Base-by-base conservation (phyloP, 2,888 invertebrate genomes). In the Agrotis ipsilon region DNA sequence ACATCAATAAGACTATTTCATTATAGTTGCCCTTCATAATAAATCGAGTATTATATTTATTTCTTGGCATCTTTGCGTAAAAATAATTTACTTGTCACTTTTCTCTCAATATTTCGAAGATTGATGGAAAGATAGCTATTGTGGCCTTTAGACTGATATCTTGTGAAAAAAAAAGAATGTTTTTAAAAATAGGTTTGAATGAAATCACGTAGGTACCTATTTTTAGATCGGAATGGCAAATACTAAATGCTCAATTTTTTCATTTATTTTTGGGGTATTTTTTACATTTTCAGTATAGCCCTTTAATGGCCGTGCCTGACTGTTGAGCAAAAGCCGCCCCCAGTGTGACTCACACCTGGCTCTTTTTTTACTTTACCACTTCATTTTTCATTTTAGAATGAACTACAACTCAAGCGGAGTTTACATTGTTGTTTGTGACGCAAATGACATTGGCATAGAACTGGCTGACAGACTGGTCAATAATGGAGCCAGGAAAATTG, bases 401-500 rank as follows among this genome's bases (percentile, higher is more conserved):
- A 79, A 72, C 1, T 92, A 85, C 62, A 84, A 83, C 13, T 63
- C 91, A 6, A 84, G 82, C 1, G 85, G 83, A 3, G 85, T 85
- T 1, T 88, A 90, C 57, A 69, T 93, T 18, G 86, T 93, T 0
- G 72, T 91, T 5, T 88, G 90, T 61, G 91, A 91, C 51, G 82
- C 87, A 5, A 85, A 77, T n/a, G 86, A 76, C 9, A 18, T 90
- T 0, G 90, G 90, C 16, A 78, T 92, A 24, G 91, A 92, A 57
- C 62, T 92, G 13, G 86, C 87, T 7, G 89, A 90, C 24, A 82
- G 85, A n/a, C 72, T 92, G 3, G 84, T 93, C 1, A 87, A 80
- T 18, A 81, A 81, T 49, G 92, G 92, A 14, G 92, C 84, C 0
- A 89, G 84, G 45, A 92, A 90, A 13, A 68, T 93, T 11, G 63